A percentile compares a stretch with the other conserved stretches of the same genome.
Conservation (phyloP, 2,113 vertebrate species). For the Anser cygnoides region DNA sequence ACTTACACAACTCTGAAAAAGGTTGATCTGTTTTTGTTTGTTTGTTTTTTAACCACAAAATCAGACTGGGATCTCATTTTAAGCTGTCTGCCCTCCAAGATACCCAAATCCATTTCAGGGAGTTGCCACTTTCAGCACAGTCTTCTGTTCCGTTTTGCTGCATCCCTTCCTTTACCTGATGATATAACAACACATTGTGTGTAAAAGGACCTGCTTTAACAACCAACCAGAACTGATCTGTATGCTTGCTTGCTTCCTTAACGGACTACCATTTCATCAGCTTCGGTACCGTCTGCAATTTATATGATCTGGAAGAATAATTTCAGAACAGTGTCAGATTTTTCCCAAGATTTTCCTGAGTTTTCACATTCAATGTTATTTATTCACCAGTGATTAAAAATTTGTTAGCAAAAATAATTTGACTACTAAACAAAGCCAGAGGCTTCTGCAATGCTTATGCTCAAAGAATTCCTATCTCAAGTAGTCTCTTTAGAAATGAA, state of each 20-base stretch:
- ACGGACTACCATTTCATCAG: neutral
- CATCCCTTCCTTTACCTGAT: neutral
- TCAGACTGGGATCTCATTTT: neutral
- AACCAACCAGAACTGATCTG: neutral
- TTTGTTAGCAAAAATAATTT: neutral
- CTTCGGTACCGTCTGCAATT: neutral
- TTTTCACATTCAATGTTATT: neutral
- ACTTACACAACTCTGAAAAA: neutral
- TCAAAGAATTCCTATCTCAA: neutral
- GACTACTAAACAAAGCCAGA: neutral
- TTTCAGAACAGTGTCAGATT: neutral
- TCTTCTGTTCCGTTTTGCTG: neutral
- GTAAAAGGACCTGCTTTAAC: neutral
- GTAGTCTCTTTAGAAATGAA: neutral
- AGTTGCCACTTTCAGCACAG: neutral
- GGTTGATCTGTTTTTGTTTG: neutral
- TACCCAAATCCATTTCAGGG: neutral
- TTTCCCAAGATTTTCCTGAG: neutral
- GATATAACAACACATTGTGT: neutral
- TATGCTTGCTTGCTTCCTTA: neutral
- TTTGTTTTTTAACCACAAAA: neutral
- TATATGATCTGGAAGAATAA: neutral
- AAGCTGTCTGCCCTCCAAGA: neutral
- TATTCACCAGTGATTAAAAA: neutral
- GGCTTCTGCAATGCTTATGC: neutral